Percentiles rank a stretch among this genome's conserved stretches.
Evolutionary conservation across 2,888 invertebrate genomes (phyloP).

Genomic region (Cephus pygmeus): DNA sequence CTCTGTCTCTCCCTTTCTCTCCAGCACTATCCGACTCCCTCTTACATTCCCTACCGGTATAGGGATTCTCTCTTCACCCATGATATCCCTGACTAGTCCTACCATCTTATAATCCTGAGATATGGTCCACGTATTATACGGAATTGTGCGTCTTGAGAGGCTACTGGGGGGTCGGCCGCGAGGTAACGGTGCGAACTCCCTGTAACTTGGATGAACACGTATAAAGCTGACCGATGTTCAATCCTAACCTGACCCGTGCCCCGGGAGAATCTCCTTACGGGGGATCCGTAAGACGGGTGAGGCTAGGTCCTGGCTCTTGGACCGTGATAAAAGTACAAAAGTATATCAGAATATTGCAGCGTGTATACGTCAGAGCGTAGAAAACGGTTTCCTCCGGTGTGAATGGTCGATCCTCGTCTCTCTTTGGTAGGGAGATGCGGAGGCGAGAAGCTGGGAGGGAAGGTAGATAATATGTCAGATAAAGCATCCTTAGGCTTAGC

Average conservation of each 20-base stretch:
- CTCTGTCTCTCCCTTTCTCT: slow-evolving; percentile 14
- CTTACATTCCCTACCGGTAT: slow-evolving; percentile 2
- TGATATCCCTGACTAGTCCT: slow-evolving; percentile 21
- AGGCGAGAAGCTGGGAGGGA: slow-evolving; percentile 20
- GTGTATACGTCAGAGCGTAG: slow-evolving; percentile 6
- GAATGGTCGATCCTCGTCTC: slow-evolving; percentile 5
- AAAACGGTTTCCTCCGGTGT: slow-evolving; percentile 21
- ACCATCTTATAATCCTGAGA: slow-evolving; percentile 62
- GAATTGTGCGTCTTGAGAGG: slow-evolving; percentile 52
- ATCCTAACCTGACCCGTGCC: too few relatives aligned
- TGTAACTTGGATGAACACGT: slow-evolving; percentile 48
- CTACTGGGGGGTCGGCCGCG: slow-evolving; percentile 47
- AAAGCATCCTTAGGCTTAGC: slow-evolving; percentile 62
- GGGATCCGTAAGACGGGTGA: too few relatives aligned
- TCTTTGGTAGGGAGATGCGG: neutral
- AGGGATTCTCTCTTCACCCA: slow-evolving; percentile 19
- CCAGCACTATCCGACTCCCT: neutral
- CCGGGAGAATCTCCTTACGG: too few relatives aligned
- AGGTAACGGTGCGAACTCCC: slow-evolving; percentile 46
- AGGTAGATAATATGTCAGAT: slow-evolving; percentile 52
- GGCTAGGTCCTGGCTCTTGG: too few relatives aligned
- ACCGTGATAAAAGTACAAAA: too few relatives aligned
- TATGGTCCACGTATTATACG: slow-evolving; percentile 61
- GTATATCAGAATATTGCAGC: too few relatives aligned
- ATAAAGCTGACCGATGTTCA: slow-evolving; percentile 23